These are phyloP conservation scores for Thymelicus lineola DNA, from an alignment of 2,888 invertebrate genomes.

Conservation along the genomic window DNA sequence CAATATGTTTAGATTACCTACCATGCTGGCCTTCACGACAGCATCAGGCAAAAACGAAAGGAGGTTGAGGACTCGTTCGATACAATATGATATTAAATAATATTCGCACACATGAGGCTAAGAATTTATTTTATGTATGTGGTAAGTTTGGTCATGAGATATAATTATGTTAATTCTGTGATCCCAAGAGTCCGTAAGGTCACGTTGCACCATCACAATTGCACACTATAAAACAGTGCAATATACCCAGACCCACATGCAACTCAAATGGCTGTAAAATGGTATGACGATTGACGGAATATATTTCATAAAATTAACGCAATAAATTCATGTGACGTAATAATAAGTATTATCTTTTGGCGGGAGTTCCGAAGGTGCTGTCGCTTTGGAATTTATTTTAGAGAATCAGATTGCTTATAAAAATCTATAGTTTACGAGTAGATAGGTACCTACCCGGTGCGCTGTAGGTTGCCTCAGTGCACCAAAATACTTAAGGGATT, in stretches of 20 bases:
- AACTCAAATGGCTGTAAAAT: not conserved
- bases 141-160: conserved; percentile 8
- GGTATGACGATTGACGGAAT: not conserved
- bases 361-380: no score
- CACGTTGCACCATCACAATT: conserved; percentile 36
- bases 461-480: no score
- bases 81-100: conserved; percentile 16
- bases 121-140: conserved; percentile 3
- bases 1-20: conserved; percentile 3
- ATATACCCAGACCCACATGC: not conserved
- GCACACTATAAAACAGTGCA: conserved; percentile 1
- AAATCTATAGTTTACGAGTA: no score
- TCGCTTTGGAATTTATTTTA: no score
- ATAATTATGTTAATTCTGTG: conserved; percentile 12
- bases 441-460: no score
- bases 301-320: not conserved
- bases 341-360: no score
- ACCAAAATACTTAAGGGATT: no score
- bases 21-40: conserved; percentile 12
- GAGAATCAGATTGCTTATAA: no score
- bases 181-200: conserved; percentile 22
- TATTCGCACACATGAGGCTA: conserved; percentile 6
- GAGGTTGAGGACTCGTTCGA: conserved; percentile 29
- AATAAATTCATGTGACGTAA: no score
- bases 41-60: conserved; percentile 31